These are phyloP conservation scores for Subacronicta megacephala DNA, from an alignment of 2,888 invertebrate genomes.

Conservation along the genomic window DNA sequence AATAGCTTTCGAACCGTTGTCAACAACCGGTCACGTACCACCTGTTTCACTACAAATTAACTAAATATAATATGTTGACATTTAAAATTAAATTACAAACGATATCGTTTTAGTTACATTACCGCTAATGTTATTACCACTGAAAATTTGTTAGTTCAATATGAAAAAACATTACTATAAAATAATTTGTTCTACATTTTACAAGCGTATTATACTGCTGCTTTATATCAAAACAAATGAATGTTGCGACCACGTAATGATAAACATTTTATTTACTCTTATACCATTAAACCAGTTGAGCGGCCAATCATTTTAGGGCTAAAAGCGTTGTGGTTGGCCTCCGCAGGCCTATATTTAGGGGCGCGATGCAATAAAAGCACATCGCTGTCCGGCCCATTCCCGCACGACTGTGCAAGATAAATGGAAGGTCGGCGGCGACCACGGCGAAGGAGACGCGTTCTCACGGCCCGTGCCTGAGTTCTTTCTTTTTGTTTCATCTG, in stretches of 20 bases:
- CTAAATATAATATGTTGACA: conserved; percentile 47
- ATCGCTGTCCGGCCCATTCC: conserved; percentile 84
- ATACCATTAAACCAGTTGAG: conserved; percentile 68
- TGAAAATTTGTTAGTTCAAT: conserved; percentile 10
- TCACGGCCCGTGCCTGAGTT: conserved; percentile 87
- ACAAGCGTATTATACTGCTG: too few species aligned
- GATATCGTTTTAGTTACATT: conserved; percentile 29
- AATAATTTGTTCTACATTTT: too few species aligned
- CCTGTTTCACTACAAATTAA: conserved; percentile 65
- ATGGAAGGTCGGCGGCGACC: conserved; percentile 79
- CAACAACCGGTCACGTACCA: conserved; percentile 65
- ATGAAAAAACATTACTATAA: too few species aligned
- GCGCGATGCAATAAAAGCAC: conserved; percentile 88
- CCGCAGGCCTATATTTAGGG: conserved; percentile 87
- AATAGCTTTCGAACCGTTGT: conserved; percentile 56
- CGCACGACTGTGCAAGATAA: conserved; percentile 89
- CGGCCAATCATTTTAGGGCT: conserved; percentile 77
- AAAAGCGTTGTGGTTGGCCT: conserved; percentile 79
- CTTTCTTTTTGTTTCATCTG: conserved; percentile 85
- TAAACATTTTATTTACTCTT: conserved; percentile 45
- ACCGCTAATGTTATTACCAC: conserved; percentile 22
- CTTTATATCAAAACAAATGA: neutral
- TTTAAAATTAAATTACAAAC: conserved; percentile 32
- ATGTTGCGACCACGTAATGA: conserved; percentile 6
- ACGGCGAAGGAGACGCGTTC: conserved; percentile 84